Evolutionary conservation across 2,113 vertebrate genomes (phyloP), one percentile per base, ranked within the genome.

Genomic region (Rallus limicola): DNA sequence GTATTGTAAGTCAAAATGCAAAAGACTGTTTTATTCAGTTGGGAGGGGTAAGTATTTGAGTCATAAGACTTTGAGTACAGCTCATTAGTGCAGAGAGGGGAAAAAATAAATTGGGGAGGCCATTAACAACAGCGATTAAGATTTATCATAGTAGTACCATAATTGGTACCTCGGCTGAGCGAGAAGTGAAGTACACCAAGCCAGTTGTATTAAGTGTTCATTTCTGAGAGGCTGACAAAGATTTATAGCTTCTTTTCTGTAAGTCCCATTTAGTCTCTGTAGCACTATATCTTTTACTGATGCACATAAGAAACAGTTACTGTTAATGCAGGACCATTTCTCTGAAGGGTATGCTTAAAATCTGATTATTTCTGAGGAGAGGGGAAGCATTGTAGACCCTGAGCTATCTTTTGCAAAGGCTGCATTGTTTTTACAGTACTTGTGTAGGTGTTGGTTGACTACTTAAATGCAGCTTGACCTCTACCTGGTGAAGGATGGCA

Each of bases 231-330:
- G 56, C 92, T 97, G 97, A 95, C 94, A 82, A 70, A 86, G 90
- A 97, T 95, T 91, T 97, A 96, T 96, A 74, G 38, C 74, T 96
- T 94, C 78, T 97, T 96, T 97, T 96, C 86, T 92, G 1, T 92
- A 85, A 92, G 46, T 92, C 59, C 64, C 55, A 38, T 88, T 93
- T 94, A 81, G 86, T 90, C 60, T 55, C 76, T 36, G 15, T 79
- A 88, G 78, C 74, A 74, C 93, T 97, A 72, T 67, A 78, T 97
- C 87, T 97, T 97, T 93, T 92, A 90, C 82, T 86, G 91, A 94
- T 94, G 68, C 77, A 91, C 31, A 10, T 55, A 93, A 93, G 81
- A 94, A 97, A 95, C 26, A 59, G 75, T 90, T 95, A 62, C 70
- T 94, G 52, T 89, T 95, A 95, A 93, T 83, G 77, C 50, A 58